Base-by-base conservation (phyloP, 2,797 vertebrate genomes). In the Sebastes kiyomatsui region DNA sequence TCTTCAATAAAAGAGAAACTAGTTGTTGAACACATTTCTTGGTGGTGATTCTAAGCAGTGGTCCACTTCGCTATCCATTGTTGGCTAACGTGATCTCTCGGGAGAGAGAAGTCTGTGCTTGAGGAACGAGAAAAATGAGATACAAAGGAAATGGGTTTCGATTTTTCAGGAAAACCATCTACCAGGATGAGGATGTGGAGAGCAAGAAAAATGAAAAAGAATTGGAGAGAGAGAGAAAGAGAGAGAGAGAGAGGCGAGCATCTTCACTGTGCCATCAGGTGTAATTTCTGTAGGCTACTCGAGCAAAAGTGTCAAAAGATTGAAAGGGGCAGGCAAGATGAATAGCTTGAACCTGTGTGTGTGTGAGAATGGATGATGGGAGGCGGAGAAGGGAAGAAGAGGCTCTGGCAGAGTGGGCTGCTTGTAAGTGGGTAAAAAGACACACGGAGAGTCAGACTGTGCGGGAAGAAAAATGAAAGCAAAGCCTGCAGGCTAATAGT, bases 251-350 rank as follows among this genome's bases (percentile, higher is more conserved):
- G 18, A 23, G 18, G 11, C n/a, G 38, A 71, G 75, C 32, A 70
- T 86, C 79, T 85, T 84, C 72, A 74, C 32, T 18, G 13, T 59
- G 67, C 38, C 42, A 75, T 89, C 75, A 81, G 75, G 66, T 85
- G 61, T 66, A 77, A 88, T 86, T 87, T 88, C 77, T 83, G 68
- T 72, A 54, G 13, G 49, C 46, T 58, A 55, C 70, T 42, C 65
- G 30, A 28, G 42, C 64, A 75, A 84, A 87, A 84, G 49, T 80
- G 67, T 80, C 59, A 81, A 80, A 80, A 58, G 85, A 83, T 12
- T 69, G 54, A 78, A 65, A 77, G 74, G 82, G 74, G 49, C 68
- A 22, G 72, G 23, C 18, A 79, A 77, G 71, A 88, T 79, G 67
- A 85, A 84, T 71, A 66, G 72, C n/a, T 71, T 70, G n/a, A 86